Evolutionary conservation across 64 coral and sea anemone species (phyloP), one percentile per base, ranked within the genome.

Genomic region (Montipora efflorescens): DNA sequence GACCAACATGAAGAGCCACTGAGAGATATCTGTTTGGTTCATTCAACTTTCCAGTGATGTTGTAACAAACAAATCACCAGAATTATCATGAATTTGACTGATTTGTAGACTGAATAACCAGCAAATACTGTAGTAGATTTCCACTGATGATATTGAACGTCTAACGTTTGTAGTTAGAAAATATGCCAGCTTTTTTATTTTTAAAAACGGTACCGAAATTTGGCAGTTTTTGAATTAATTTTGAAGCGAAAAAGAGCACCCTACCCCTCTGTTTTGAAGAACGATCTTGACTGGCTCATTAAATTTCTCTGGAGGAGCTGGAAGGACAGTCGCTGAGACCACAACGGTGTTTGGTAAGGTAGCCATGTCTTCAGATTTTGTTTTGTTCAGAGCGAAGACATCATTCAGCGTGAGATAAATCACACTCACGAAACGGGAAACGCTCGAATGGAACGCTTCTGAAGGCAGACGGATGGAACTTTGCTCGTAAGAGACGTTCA

Each of bases 381-480:
- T 22, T 13, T 79, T 71, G n/a, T 58, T 70, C 61, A 95, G 25
- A 1, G 45, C 61, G 11, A 95, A 77, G n/a, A 95, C 77, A 20
- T 64, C n/a, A 20, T 88, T 91, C 23, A 95, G 53, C 11, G 89
- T 91, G 7, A 83, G n/a, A 79, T 95, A 95, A 25, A 91, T 89
- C n/a, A 95, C 14, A 58, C 86, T 95, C 20, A 95, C 94, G 1
- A 87, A 89, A 78, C 87, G 51, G 16, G 84, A 62, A 23, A 43
- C 1, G 11, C 23, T 25, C 5, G 76, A n/a, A 43, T 28, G 69
- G 62, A 95, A 95, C 8, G 87, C 19, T 79, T 91, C 79, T 1
- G 89, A 45, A 19, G 94, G 94, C 11, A 95, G 8, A 28, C 47
- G 18, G 9, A 95, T 87, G 15, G 67, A 91, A 10, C 89, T 82